Percentiles rank a stretch among this genome's conserved stretches.
Evolutionary conservation across 2,113 vertebrate genomes (phyloP).

Genomic region (Calyptomena viridis): DNA sequence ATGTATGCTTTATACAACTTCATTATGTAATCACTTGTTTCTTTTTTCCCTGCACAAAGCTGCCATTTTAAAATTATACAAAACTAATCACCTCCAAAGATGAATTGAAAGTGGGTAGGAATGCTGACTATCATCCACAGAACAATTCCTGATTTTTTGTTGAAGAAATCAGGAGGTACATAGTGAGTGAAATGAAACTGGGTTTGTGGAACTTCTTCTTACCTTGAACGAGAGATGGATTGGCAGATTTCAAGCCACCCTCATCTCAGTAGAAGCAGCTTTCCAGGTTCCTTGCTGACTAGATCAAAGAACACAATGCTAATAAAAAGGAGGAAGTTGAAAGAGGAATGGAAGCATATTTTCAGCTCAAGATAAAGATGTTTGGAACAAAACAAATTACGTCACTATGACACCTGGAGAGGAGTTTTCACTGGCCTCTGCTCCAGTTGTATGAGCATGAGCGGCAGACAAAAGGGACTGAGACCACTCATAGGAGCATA

Average conservation of each 20-base stretch:
- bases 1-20: background rate
- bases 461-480: background rate
- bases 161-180: background rate
- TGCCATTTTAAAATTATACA: background rate
- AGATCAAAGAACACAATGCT: background rate
- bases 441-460: background rate
- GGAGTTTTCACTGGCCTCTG: background rate
- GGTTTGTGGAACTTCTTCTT: background rate
- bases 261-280: background rate
- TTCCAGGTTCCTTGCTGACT: background rate
- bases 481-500: background rate
- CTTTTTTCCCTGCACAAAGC: background rate
- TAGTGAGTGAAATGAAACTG: background rate
- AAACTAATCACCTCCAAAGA: background rate
- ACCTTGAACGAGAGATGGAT: background rate
- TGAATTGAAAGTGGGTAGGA: background rate
- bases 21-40: background rate
- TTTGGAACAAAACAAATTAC: background rate
- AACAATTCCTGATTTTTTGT: background rate
- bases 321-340: background rate
- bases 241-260: background rate
- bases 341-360: background rate
- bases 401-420: background rate
- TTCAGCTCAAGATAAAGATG: background rate
- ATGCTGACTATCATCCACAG: background rate